Evolutionary conservation across 2,797 vertebrate species (phyloP).

Genomic region (Urosaurus nigricauda): DNA sequence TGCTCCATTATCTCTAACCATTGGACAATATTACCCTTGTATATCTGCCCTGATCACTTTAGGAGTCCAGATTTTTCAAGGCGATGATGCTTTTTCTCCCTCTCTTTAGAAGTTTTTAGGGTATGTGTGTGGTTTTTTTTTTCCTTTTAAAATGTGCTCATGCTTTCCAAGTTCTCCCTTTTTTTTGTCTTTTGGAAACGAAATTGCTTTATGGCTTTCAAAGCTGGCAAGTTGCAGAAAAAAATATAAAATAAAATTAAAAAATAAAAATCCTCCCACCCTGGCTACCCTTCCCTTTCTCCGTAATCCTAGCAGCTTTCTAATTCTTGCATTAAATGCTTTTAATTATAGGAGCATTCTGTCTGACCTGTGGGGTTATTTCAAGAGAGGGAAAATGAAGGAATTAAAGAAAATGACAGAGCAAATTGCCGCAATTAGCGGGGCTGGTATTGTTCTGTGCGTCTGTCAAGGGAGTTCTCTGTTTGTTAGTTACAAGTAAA

Average conservation of each 20-base stretch:
- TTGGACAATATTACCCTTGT: no score
- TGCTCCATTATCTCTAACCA: no score
- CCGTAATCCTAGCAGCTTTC: slow-evolving; percentile 47
- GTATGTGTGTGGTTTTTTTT: no score
- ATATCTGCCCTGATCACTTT: background rate
- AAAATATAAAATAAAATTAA: no score
- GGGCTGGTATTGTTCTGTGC: slow-evolving; percentile 71
- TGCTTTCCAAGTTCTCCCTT: background rate
- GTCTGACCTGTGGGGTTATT: slow-evolving; percentile 75
- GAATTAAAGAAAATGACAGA: slow-evolving; percentile 80
- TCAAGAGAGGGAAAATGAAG: slow-evolving; percentile 73
- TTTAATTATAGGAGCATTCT: slow-evolving; percentile 73
- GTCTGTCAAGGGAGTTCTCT: slow-evolving; percentile 66
- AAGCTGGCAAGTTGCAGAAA: slow-evolving; percentile 27
- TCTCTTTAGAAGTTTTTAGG: background rate
- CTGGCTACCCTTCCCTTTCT: background rate
- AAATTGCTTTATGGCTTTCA: slow-evolving; percentile 26
- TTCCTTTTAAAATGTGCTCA: background rate
- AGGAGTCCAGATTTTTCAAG: background rate
- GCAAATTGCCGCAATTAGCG: slow-evolving; percentile 79
- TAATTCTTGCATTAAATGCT: slow-evolving; percentile 63
- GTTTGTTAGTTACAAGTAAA: slow-evolving; percentile 62
- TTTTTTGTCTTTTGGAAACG: background rate
- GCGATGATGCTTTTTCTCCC: no score
- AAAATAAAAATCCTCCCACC: background rate